phyloP scores from a whole-genome alignment of 2,888 invertebrate species.

The Drosophila imparisetae region DNA sequence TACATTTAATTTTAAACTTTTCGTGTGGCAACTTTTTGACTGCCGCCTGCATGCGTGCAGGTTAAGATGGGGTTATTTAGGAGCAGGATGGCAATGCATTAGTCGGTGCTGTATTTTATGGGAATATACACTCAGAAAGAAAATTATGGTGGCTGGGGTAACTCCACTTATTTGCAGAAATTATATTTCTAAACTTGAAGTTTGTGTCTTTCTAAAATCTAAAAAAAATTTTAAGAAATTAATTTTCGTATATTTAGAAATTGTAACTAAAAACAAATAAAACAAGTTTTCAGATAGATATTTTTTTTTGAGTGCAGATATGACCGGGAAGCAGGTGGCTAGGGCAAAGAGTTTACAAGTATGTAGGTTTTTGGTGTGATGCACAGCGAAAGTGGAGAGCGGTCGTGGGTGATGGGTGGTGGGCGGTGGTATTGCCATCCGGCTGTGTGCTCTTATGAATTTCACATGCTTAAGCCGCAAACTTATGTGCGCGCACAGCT shows the following conservation, averaged over 20 bases:
- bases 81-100: constrained; percentile 68
- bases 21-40: constrained; percentile 65
- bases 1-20: constrained; percentile 77
- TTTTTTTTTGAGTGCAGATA: neutral
- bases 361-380: neutral
- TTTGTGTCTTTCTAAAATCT: neutral
- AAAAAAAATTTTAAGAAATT: neutral
- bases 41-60: constrained; percentile 31
- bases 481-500: constrained; percentile 80
- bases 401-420: neutral
- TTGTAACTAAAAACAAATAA: neutral
- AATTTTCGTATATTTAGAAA: neutral
- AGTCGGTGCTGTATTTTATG: constrained; percentile 59
- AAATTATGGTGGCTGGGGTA: neutral
- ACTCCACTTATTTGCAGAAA: neutral
- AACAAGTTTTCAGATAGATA: neutral
- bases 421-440: constrained; percentile 25
- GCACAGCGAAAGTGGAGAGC: neutral
- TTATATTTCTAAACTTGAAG: neutral
- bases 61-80: constrained; percentile 60
- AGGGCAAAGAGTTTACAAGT: constrained; percentile 18
- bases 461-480: constrained; percentile 80
- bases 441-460: constrained; percentile 71
- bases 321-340: constrained; percentile 11
- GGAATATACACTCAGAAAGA: constrained; percentile 31